These are phyloP conservation scores for Pelosia muscerda DNA, from an alignment of 2,888 invertebrate genomes.

Conservation along the genomic window DNA sequence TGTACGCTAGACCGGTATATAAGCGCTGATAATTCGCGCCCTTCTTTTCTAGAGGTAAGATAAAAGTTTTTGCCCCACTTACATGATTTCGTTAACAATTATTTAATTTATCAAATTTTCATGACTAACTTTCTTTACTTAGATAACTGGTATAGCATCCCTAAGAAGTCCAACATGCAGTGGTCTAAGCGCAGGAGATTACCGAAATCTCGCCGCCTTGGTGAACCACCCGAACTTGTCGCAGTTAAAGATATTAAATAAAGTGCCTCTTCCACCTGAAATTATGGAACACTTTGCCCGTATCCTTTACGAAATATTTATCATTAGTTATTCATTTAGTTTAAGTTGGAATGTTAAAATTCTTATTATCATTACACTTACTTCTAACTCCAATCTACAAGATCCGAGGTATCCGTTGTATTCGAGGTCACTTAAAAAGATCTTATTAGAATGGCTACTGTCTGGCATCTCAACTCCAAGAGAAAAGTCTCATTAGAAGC, in stretches of 20 bases:
- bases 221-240: conserved; percentile 90
- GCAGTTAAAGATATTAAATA: conserved; percentile 93
- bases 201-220: conserved; percentile 92
- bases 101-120: not conserved
- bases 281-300: conserved; percentile 98
- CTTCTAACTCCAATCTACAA: not conserved
- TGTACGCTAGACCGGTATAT: conserved; percentile 93
- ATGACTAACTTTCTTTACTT: conserved; percentile 27
- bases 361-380: not conserved
- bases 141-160: conserved; percentile 89
- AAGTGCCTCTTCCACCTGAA: conserved; percentile 96
- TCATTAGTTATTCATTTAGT: not conserved
- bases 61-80: conserved; percentile 6
- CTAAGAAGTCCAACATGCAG: conserved; percentile 94
- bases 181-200: conserved; percentile 96
- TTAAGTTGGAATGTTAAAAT: not conserved
- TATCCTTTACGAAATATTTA: conserved; percentile 88
- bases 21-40: conserved; percentile 89
- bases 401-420: no score
- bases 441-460: not conserved
- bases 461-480: not conserved
- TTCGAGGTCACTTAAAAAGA: no score
- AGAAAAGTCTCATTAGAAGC: no score
- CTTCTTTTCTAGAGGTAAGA: conserved; percentile 89
- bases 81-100: not conserved